These are phyloP conservation scores for Linnaemya vulpina DNA, from an alignment of 2,888 invertebrate genomes.

Conservation along the genomic window DNA sequence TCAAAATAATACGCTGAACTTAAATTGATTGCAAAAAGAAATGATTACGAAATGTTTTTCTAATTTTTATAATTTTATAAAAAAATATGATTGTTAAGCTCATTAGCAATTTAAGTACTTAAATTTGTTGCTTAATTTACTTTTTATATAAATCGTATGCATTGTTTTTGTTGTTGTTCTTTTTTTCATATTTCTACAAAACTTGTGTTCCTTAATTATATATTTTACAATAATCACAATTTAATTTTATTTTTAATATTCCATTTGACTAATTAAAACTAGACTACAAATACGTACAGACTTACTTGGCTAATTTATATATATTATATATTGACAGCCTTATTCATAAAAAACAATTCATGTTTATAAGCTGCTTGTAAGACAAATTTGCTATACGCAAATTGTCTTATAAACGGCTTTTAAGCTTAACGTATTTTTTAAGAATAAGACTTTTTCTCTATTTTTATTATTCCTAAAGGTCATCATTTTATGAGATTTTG, in stretches of 20 bases:
- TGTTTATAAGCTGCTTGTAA: no score
- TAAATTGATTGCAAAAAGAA: background rate
- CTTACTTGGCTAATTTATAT: conserved; percentile 4
- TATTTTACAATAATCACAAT: conserved; percentile 67
- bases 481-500: conserved; percentile 62
- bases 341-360: no score
- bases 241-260: conserved; percentile 47
- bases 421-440: no score
- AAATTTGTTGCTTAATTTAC: background rate
- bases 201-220: conserved; percentile 41
- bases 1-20: background rate
- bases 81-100: conserved; percentile 24
- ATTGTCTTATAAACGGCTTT: no score
- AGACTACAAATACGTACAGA: conserved; percentile 47
- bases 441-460: no score
- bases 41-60: background rate
- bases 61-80: no score
- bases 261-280: conserved; percentile 51
- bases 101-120: conserved; percentile 14
- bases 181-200: background rate
- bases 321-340: background rate
- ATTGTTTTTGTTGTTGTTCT: conserved; percentile 1
- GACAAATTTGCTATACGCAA: no score
- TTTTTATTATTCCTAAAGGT: conserved; percentile 49
- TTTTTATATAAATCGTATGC: background rate